Conservation (phyloP, 2,888 invertebrate species). For the Macrophya annulata region DNA sequence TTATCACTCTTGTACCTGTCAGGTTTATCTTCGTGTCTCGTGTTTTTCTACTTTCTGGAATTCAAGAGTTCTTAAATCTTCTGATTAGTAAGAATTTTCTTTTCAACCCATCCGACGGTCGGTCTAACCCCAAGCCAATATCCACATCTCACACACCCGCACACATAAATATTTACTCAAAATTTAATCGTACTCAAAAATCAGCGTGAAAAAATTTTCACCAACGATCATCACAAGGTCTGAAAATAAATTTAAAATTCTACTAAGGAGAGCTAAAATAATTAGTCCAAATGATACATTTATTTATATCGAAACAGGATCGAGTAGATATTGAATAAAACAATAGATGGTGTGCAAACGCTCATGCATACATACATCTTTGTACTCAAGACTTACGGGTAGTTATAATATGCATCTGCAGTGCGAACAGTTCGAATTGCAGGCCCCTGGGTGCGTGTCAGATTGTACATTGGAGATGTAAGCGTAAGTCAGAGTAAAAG, state of each 20-base stretch:
- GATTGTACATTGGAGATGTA: conserved; percentile 36
- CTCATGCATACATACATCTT: background rate
- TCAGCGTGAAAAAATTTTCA: background rate
- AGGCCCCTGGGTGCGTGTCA: conserved; percentile 29
- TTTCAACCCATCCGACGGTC: background rate
- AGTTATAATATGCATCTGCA: background rate
- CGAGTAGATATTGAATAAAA: conserved; percentile 28
- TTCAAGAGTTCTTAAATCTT: conserved; percentile 38
- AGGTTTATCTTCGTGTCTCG: conserved; percentile 31
- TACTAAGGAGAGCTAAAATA: background rate
- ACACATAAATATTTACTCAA: background rate
- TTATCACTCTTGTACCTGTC: conserved; percentile 44
- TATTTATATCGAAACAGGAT: background rate
- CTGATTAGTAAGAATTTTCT: conserved; percentile 38
- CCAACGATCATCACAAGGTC: background rate
- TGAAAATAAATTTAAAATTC: background rate
- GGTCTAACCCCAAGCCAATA: background rate
- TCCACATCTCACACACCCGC: background rate
- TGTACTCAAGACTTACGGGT: background rate
- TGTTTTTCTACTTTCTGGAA: conserved; percentile 7
- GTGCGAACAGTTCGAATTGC: conserved; percentile 23
- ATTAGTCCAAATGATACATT: background rate
- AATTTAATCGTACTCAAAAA: background rate
- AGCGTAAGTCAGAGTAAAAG: conserved; percentile 28
- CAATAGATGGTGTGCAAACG: conserved; percentile 16